Percentiles rank a stretch among this genome's conserved stretches.
Conservation (phyloP, 2,797 vertebrate genomes). For the Acanthurus leucopareius region DNA sequence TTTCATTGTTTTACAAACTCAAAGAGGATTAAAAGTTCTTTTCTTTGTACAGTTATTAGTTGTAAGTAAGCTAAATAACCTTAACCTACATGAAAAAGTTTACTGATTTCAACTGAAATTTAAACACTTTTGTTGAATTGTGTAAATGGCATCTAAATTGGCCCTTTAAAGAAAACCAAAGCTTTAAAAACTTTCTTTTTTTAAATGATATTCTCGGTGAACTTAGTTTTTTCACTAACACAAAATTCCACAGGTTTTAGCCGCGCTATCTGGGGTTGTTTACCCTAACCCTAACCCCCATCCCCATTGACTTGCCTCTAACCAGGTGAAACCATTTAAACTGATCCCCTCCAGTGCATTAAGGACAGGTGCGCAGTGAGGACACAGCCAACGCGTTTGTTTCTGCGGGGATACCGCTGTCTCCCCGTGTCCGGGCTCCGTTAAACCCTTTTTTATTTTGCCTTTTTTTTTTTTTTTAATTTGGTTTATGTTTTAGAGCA, state of each 20-base stretch:
- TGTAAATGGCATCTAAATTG: not conserved
- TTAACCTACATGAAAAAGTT: not conserved
- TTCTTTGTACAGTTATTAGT: not conserved
- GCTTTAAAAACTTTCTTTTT: not conserved
- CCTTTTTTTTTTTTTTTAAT: conserved; percentile 8
- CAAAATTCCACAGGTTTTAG: too few relatives aligned
- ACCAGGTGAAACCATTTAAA: conserved; percentile 61
- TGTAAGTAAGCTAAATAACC: not conserved
- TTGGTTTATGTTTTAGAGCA: not conserved
- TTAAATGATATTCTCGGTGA: too few relatives aligned
- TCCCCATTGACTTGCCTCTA: not conserved
- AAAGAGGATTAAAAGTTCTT: not conserved
- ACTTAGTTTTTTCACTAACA: too few relatives aligned
- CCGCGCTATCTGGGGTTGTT: too few relatives aligned
- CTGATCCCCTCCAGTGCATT: conserved; percentile 6
- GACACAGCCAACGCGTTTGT: too few relatives aligned
- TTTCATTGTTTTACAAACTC: not conserved
- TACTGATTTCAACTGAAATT: not conserved
- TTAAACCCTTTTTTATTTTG: not conserved
- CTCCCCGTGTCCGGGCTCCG: not conserved
- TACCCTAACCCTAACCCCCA: not conserved
- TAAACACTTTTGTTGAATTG: not conserved
- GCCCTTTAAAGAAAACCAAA: too few relatives aligned
- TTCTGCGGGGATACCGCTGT: fast-evolving
- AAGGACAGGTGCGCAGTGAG: conserved; percentile 15